Evolutionary conservation across 2,113 vertebrate genomes (phyloP).

Genomic region (Alethe castanea): DNA sequence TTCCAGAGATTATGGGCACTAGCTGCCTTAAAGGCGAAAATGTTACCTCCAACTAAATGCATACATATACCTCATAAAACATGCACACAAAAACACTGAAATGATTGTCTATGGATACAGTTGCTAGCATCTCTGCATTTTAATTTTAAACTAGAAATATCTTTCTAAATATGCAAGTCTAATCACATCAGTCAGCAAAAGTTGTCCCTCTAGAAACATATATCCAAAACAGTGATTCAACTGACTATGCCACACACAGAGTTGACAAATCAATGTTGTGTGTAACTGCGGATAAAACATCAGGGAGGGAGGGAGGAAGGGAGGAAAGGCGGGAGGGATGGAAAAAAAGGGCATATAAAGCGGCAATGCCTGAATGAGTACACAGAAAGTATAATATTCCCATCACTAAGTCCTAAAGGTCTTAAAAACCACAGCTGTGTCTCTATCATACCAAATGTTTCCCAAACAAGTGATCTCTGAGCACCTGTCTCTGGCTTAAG

Average conservation of each 20-base stretch:
- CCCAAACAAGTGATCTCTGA: not conserved
- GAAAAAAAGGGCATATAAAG: not conserved
- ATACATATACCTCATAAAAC: not conserved
- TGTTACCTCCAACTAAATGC: not conserved
- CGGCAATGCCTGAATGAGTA: not conserved
- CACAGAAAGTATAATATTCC: not conserved
- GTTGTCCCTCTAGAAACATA: not conserved
- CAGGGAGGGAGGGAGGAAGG: not conserved
- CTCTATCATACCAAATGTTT: not conserved
- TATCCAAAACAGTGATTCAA: not conserved
- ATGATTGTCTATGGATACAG: not conserved
- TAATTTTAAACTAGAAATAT: not conserved
- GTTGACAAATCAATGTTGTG: not conserved
- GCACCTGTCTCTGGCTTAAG: conserved; percentile 21
- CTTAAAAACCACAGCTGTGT: not conserved
- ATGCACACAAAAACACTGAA: not conserved
- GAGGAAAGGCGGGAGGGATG: fast-evolving
- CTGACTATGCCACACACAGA: not conserved
- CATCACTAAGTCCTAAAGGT: not conserved
- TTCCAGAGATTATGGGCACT: fast-evolving
- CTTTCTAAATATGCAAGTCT: not conserved
- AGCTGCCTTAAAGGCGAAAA: not conserved
- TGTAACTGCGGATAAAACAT: not conserved
- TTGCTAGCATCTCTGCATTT: not conserved
- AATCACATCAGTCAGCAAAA: not conserved